phyloP scores from a whole-genome alignment of 2,888 invertebrate genomes.

The Leptopterna dolabrata region DNA sequence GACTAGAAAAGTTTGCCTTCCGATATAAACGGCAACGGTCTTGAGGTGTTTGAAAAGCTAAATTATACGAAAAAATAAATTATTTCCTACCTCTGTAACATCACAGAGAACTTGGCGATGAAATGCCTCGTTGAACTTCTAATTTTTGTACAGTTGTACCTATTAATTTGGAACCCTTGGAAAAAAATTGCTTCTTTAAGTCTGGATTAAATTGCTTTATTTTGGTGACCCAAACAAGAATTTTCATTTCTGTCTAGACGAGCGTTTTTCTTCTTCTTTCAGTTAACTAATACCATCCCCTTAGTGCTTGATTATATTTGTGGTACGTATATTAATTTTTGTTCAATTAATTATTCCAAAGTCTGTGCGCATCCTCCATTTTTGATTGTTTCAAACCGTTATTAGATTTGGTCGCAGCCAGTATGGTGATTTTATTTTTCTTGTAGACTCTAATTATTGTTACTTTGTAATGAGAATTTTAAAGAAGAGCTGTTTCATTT shows the following conservation, averaged over 20 bases:
- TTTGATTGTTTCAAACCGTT: neutral
- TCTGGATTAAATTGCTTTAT: neutral
- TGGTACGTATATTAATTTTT: neutral
- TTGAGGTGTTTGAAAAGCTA: conserved; percentile 13
- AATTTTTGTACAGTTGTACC: conserved; percentile 9
- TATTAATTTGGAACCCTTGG: neutral
- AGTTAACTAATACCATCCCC: neutral
- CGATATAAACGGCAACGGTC: neutral
- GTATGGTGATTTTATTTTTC: neutral
- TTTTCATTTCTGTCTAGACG: neutral
- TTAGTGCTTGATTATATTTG: neutral
- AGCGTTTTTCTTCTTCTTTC: neutral
- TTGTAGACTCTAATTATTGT: neutral
- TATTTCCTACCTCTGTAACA: neutral
- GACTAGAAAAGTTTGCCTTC: neutral
- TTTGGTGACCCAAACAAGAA: conserved; percentile 39
- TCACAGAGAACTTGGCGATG: conserved; percentile 1
- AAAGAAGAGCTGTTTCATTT: neutral
- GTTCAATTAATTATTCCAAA: conserved; percentile 34
- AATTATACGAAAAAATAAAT: neutral
- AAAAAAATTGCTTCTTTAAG: neutral
- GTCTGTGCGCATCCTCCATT: conserved; percentile 41
- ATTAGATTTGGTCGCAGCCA: neutral
- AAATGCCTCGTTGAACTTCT: neutral
- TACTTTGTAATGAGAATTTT: neutral